These are phyloP conservation scores for Sigmodon hispidus DNA, from an alignment of 2,113 vertebrate species.

Conservation along the genomic window DNA sequence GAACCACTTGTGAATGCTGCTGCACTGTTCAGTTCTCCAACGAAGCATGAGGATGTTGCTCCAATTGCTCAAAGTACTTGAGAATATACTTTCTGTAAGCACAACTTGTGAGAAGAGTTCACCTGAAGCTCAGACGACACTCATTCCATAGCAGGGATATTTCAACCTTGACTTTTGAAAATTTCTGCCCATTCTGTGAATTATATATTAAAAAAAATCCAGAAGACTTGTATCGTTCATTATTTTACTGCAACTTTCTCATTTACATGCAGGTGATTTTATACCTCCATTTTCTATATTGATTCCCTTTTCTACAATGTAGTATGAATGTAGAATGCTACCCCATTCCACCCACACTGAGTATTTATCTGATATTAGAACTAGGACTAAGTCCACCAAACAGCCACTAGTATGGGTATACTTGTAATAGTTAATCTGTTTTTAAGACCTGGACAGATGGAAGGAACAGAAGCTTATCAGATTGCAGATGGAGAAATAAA, in stretches of 20 bases:
- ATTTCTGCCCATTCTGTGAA: not conserved
- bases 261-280: not conserved
- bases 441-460: not conserved
- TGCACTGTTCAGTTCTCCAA: not conserved
- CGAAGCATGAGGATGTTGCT: not conserved
- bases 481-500: not conserved
- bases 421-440: not conserved
- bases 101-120: not conserved
- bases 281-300: not conserved
- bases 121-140: not conserved
- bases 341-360: not conserved
- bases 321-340: not conserved
- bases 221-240: not conserved
- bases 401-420: not conserved
- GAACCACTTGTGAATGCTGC: conserved; percentile 1
- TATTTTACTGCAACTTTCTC: not conserved
- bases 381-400: not conserved
- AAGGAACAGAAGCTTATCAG: not conserved
- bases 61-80: not conserved
- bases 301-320: not conserved
- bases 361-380: not conserved
- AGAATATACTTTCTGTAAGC: conserved; percentile 4
- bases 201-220: not conserved
- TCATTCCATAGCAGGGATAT: not conserved
- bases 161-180: not conserved